phyloP scores from a whole-genome alignment of 2,888 invertebrate genomes.

The Unio pictorum region DNA sequence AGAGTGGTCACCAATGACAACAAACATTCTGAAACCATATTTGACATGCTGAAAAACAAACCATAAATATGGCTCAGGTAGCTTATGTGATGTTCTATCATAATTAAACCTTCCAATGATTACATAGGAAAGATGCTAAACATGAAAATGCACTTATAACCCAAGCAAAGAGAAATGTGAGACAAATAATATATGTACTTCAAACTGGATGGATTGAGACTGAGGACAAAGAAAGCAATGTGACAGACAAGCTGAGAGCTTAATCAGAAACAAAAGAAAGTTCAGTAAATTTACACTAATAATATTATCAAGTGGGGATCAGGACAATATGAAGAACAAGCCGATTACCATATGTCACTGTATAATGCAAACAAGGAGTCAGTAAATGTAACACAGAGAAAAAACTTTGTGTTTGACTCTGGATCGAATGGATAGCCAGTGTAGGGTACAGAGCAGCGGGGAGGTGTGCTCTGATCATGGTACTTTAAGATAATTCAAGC shows the following conservation, averaged over 20 bases:
- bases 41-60: constrained; percentile 20
- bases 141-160: constrained; percentile 8
- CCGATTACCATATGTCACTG: constrained; percentile 1
- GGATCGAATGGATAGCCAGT: too few species aligned
- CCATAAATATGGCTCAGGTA: constrained; percentile 13
- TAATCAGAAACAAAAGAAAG: constrained; percentile 5
- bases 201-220: constrained; percentile 20
- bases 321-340: too few species aligned
- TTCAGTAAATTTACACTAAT: constrained; percentile 10
- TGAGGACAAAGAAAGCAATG: constrained; percentile 14
- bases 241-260: constrained; percentile 10
- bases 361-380: constrained; percentile 15
- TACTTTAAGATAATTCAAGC: too few species aligned
- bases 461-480: too few species aligned
- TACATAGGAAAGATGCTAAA: constrained; percentile 10
- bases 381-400: too few species aligned
- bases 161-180: constrained; percentile 13
- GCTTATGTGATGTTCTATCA: constrained; percentile 21
- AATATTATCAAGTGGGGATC: background rate
- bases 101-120: constrained; percentile 24
- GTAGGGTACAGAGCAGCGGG: too few species aligned
- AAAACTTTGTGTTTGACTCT: too few species aligned
- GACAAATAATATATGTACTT: constrained; percentile 7
- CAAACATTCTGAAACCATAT: constrained; percentile 18
- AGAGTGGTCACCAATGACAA: constrained; percentile 7